Base-by-base conservation (phyloP, 2,797 vertebrate genomes). In the Trachops cirrhosus region DNA sequence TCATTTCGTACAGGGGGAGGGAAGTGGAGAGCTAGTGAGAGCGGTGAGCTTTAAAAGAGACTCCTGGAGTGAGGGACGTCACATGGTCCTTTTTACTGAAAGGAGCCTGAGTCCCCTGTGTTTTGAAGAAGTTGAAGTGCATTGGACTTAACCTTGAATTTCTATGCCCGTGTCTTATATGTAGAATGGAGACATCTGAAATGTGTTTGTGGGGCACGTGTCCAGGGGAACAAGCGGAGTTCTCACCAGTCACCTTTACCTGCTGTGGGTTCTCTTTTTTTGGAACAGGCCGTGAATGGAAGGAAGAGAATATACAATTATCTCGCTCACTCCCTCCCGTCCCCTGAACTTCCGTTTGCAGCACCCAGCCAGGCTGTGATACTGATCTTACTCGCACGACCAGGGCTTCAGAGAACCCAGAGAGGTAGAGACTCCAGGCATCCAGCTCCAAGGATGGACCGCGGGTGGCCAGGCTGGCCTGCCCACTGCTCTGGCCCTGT, bases 41-140 rank as follows among this genome's bases (percentile, higher is more conserved):
- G 37, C 34, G 14, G 19, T 50, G 88, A 37, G 80, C 95, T 96
- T 96, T 86, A 86, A 91, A 91, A 70, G 46, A 71, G 79, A 92
- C 16, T 82, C 57, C 83, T 73, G 48, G 24, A 96, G 37, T 48
- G 16, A 95, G 78, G 86, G 77, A 79, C 94, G 48, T 83, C 71
- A 37, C 6, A 14, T 3, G 4, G 21, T 48, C 21, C 37, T 80
- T 91, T 80, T n/a, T 11, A 34, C n/a, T 50, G 18, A 48, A 21
- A 86, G 39, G 82, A 92, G 67, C 12, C 9, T 1, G 26, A 74
- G 41, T 91, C 78, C 21, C 74, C 85, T 39, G 9, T 34, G 19
- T 79, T 85, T 24, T 73, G 87, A 46, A 89, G 87, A 89, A 59
- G 34, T 52, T n/a, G 71, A 95, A 94, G 73, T 48, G 79, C 26